Evolutionary conservation across 1,140 invertebrate species (phyloP).

Genomic region (Eurytemora carolleeae): DNA sequence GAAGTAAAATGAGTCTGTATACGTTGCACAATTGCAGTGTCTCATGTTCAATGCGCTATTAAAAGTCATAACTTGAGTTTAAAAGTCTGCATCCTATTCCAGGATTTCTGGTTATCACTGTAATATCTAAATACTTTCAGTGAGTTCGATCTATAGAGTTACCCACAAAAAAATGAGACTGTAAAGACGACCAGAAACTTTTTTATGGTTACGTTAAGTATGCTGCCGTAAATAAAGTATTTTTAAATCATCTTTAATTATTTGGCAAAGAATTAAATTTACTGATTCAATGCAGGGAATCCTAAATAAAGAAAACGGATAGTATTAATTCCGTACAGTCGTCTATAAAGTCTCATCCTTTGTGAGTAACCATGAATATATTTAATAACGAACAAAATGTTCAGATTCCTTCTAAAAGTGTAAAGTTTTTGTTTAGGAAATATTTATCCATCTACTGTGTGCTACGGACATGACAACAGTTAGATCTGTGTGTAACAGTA

Average conservation of each 20-base stretch:
- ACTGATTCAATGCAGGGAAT: background rate
- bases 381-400: too few relatives aligned
- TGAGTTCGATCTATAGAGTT: too few relatives aligned
- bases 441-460: background rate
- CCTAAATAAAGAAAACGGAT: background rate
- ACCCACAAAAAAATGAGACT: too few relatives aligned
- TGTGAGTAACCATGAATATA: background rate
- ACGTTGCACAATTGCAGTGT: background rate
- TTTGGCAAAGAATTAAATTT: background rate
- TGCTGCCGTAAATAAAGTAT: too few relatives aligned
- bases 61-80: too few relatives aligned
- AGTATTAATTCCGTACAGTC: background rate
- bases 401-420: too few relatives aligned
- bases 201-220: too few relatives aligned
- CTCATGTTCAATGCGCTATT: background rate
- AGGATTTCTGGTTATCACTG: too few relatives aligned
- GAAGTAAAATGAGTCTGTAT: background rate
- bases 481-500: background rate
- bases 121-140: too few relatives aligned
- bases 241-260: too few relatives aligned
- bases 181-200: too few relatives aligned
- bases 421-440: background rate
- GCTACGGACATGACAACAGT: slow-evolving; percentile 5
- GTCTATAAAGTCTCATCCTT: background rate
- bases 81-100: too few relatives aligned